A percentile compares a stretch with the other conserved stretches of the same genome.
Evolutionary conservation across 2,113 vertebrate species (phyloP).

Genomic region (Furnarius figulus): DNA sequence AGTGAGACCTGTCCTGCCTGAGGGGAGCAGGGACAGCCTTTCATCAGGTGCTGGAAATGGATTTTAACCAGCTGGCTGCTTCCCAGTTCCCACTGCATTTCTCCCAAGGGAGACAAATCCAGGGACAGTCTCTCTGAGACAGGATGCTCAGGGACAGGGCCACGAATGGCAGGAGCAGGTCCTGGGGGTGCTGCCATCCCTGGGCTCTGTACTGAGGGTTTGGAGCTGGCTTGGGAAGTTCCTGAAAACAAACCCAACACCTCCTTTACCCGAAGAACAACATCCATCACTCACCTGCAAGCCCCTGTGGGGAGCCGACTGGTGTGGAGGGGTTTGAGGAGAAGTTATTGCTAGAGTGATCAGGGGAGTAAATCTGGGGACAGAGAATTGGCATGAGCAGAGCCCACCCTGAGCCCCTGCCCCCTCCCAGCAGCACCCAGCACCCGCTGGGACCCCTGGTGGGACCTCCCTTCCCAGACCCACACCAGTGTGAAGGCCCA

Average conservation of each 20-base stretch:
- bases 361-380: conserved; percentile 94
- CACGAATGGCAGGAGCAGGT: not conserved
- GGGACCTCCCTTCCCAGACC: not conserved
- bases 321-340: conserved; percentile 93
- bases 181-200: not conserved
- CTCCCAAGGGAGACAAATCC: not conserved
- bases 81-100: not conserved
- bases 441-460: fast-evolving
- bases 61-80: not conserved
- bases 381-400: not conserved
- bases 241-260: not conserved
- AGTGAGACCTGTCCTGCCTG: fast-evolving
- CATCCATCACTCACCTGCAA: conserved; percentile 80
- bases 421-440: not conserved
- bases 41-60: not conserved
- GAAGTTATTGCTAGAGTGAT: conserved; percentile 98
- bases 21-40: not conserved
- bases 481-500: not conserved
- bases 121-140: not conserved
- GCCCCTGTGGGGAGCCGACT: conserved; percentile 93
- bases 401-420: not conserved
- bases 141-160: not conserved
- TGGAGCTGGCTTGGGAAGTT: not conserved
- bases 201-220: not conserved
- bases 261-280: not conserved